Base-by-base conservation (phyloP, 2,888 invertebrate species). In the Cantharis flavilabris region DNA sequence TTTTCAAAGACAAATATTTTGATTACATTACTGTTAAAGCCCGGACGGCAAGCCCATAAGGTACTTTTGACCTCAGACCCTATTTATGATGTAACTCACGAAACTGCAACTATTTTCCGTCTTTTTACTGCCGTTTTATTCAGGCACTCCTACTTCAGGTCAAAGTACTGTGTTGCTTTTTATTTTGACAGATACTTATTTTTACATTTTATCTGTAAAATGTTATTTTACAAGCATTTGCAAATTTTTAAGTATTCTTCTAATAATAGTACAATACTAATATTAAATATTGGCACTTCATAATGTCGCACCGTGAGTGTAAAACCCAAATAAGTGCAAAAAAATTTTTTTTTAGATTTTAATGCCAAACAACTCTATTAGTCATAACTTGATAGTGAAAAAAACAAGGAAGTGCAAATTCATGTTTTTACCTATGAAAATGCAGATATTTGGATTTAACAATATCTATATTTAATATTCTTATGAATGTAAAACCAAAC, bases 41-140 rank as follows among this genome's bases (percentile, higher is more conserved):
- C 77, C 70, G 79, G 78, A 82, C 79, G 63, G 71, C 74, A 63
- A 76, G 72, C 76, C 79, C 71, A 72, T 73, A 23, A 65, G 75
- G 73, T 79, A 80, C 81, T 79, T 81, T 81, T 81, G 78, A 81
- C 81, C 81, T 79, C 78, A 77, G 76, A 79, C 81, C 79, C 80
- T 80, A 79, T 76, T 49, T 23, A 79, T 78, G 79, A 76, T 76
- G 79, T 80, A 81, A 79, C 78, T 80, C 80, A 80, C 79, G 80
- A 80, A 79, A 78, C 75, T 75, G 75, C 75, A 69, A 75, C 71
- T 64, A 67, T 75, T 75, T 71, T 75, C 67, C 62, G 69, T 65
- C 69, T 30, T n/a, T 67, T 70, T 71, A 69, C 72, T 69, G 75
- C 75, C 62, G 75, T 69, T 75, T 75, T 75, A 72, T 71, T 69